Percentiles rank a stretch among this genome's conserved stretches.
These are phyloP conservation scores for Terrapene triunguis DNA, from an alignment of 2,113 vertebrate genomes.

Conservation along the genomic window DNA sequence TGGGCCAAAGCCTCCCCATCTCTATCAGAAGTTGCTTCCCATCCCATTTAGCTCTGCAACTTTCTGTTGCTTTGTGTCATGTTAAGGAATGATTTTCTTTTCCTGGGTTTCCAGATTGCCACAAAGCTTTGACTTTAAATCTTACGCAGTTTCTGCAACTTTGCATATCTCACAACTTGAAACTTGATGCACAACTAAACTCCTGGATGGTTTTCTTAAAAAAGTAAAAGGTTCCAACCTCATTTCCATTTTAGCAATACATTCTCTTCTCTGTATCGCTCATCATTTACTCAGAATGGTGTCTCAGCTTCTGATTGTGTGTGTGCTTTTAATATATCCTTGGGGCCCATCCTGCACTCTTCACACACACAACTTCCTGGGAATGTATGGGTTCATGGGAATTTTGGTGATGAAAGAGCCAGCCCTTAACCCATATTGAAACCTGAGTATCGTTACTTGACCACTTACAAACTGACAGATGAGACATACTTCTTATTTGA, in stretches of 20 bases:
- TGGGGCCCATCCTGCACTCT: neutral
- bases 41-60: neutral
- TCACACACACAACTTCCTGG: neutral
- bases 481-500: neutral
- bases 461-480: neutral
- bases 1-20: neutral
- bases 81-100: neutral
- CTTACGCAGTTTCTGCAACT: neutral
- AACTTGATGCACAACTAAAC: neutral
- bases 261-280: neutral
- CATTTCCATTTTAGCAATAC: neutral
- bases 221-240: neutral
- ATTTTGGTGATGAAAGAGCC: neutral
- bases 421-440: neutral
- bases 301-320: neutral
- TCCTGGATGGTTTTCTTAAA: neutral
- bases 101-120: neutral
- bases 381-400: neutral
- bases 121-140: neutral
- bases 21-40: neutral
- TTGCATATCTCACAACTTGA: accelerated
- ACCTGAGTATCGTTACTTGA: neutral
- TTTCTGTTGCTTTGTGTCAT: neutral
- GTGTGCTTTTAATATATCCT: neutral
- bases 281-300: neutral